Base-by-base conservation (phyloP, 2,113 vertebrate species). In the Anolis sagrei region DNA sequence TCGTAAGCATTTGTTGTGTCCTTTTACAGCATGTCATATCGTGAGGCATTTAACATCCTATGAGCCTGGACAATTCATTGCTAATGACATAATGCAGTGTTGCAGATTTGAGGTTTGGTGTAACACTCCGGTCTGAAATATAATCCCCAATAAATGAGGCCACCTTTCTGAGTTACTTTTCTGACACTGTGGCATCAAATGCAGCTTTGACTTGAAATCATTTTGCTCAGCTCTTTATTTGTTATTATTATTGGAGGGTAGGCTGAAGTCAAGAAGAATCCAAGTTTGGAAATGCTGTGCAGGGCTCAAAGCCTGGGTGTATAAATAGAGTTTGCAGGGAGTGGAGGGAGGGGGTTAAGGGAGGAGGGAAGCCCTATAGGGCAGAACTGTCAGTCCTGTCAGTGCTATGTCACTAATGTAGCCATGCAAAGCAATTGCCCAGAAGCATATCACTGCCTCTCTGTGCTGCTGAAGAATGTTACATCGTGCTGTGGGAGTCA, bases 331-430 rank as follows among this genome's bases (percentile, higher is more conserved):
- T 89, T n/a, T 61, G 54, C 14, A 21, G 51, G 18, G 39, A 21
- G 5, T 11, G 16, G 73, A 29, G 39, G 36, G 18, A 44, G n/a
- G 73, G 34, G 13, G 10, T 5, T 44, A 3, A 54, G 49, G 49
- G 32, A 32, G 80, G 66, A 29, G 83, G 80, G 58, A 86, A 21
- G 27, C 77, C 88, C 93, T 91, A 5, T 66, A 85, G 92, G 92
- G 86, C 85, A 85, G 49, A 93, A 79, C 92, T 95, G 94, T 95
- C 94, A 90, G 58, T 86, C 88, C 78, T 14, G 81, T 84, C 76
- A 11, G 5, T 81, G 48, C 54, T 29, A 74, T 88, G 82, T 62
- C 48, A 82, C 36, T 1, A 78, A 89, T 87, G 82, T 79, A 89
- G 83, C 34, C 14, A 0, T 1, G 73, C 29, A 81, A 1, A 4